Evolutionary conservation across 2,888 invertebrate species (phyloP), one percentile per base, ranked within the genome.

Genomic region (Odontomyia ornata): DNA sequence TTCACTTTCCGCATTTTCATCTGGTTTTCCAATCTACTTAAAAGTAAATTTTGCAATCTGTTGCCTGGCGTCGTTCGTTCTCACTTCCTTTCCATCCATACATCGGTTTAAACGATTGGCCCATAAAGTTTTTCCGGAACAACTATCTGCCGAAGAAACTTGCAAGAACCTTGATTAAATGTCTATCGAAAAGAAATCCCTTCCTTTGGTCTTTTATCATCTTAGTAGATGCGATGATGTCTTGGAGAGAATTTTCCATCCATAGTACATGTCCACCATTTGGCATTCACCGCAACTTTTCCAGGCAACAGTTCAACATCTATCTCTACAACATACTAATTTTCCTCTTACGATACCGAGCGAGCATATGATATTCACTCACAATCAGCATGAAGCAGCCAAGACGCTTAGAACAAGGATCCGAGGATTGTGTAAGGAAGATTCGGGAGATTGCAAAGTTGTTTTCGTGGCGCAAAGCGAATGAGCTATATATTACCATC

Each of bases 81-180:
- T 36, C 36, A 36, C 36, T 28, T n/a, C 36, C 30, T 65, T 25
- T 65, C 21, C 23, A 52, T 52, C 18, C 5, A 36, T 52, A 13
- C 15, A n/a, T 52, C 15, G 52, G 18, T 9, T 15, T 52, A 18
- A 52, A 52, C 52, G 15, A 18, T 52, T 18, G 21, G 64, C 30
- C 25, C 23, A 47, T 46, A 11, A 69, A 69, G 46, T 25, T 30
- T 69, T 46, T 23, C 25, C 15, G 7, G n/a, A n/a, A 52, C 52
- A 52, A 52, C 52, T 36, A 36, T 52, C 52, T 65, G 9, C 18
- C 65, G 65, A 69, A 46, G 27, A 46, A 23, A 5, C 15, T 47
- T 18, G 27, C n/a, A n/a, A n/a, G n/a, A 69, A 69, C 47, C 30
- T 69, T 69, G 30, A 69, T 69, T 69, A 69, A 69, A 69, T 47